These are phyloP conservation scores for Hyles lineata DNA, from an alignment of 2,888 invertebrate genomes.

Conservation along the genomic window DNA sequence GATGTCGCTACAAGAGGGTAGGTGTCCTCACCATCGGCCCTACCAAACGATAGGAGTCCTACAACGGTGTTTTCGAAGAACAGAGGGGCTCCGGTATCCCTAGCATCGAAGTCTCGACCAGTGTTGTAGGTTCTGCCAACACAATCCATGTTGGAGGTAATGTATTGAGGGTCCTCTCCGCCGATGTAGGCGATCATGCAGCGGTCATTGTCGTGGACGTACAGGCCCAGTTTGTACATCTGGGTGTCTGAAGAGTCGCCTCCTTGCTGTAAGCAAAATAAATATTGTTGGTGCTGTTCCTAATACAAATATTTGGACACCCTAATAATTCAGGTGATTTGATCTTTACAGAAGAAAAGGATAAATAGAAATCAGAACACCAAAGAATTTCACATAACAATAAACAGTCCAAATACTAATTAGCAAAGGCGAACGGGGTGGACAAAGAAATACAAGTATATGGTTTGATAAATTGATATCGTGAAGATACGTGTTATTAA, in stretches of 20 bases:
- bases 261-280: slow-evolving; percentile 35
- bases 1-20: slow-evolving; percentile 78
- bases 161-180: neutral
- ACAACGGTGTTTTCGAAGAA: slow-evolving; percentile 62
- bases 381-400: no score
- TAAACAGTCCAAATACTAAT: no score
- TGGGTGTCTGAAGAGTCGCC: slow-evolving; percentile 33
- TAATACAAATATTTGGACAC: neutral
- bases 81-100: slow-evolving; percentile 72
- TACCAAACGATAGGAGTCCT: slow-evolving; percentile 77
- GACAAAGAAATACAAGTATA: no score
- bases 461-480: no score
- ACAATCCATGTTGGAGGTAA: slow-evolving; percentile 58
- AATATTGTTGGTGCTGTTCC: neutral
- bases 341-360: no score
- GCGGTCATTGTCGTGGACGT: slow-evolving; percentile 32
- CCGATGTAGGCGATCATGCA: slow-evolving; percentile 39
- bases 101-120: slow-evolving; percentile 48
- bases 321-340: neutral
- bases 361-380: no score
- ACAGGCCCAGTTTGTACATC: slow-evolving; percentile 34
- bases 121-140: slow-evolving; percentile 50
- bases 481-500: no score
- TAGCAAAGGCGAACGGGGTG: no score
- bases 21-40: slow-evolving; percentile 65